Base-by-base conservation (phyloP, 2,113 vertebrate genomes). In the Orthochromis malagaraziensis region DNA sequence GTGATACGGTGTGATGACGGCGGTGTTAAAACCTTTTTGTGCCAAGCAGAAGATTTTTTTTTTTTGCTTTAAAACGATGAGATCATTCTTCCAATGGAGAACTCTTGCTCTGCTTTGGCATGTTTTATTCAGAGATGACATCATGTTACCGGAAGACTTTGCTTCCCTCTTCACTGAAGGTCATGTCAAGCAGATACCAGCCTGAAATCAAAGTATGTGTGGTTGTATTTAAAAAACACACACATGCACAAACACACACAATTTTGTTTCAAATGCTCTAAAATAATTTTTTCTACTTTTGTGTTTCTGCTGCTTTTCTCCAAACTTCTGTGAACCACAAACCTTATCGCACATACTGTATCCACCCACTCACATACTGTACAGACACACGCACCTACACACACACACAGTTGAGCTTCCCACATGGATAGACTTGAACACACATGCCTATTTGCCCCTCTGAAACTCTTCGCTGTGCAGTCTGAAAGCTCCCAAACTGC, bases 121-220 rank as follows among this genome's bases (percentile, higher is more conserved):
- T 95, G 94, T 94, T 95, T 94, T 93, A 95, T 95, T 93, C 94
- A 94, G 89, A 49, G 92, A 93, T 95, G 94, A 95, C 90, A 92
- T 95, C 94, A 95, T 95, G 73, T 88, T 91, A 81, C 91, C 83
- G 87, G 92, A 93, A 94, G 89, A 91, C 83, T 90, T 85, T 42
- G 77, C 85, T 54, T 85, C 83, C 24, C 85, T 86, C 73, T 68
- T 83, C 88, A 45, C 19, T 79, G 86, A 87, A 90, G 93, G 93
- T 92, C 89, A 75, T 63, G 77, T 81, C 83, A 89, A 42, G 85
- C 84, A 85, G 57, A 81, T 85, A 79, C 10, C 73, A 21, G 24
- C 82, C 82, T 84, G 45, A 73, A 75, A 81, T 65, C 17, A 60
- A 38, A 81, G 45, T 29, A 63, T 63, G 83, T 16, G 82, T n/a